A percentile compares a stretch with the other conserved stretches of the same genome.
Conservation (phyloP, 2,888 invertebrate genomes). For the Thymelicus acteon region DNA sequence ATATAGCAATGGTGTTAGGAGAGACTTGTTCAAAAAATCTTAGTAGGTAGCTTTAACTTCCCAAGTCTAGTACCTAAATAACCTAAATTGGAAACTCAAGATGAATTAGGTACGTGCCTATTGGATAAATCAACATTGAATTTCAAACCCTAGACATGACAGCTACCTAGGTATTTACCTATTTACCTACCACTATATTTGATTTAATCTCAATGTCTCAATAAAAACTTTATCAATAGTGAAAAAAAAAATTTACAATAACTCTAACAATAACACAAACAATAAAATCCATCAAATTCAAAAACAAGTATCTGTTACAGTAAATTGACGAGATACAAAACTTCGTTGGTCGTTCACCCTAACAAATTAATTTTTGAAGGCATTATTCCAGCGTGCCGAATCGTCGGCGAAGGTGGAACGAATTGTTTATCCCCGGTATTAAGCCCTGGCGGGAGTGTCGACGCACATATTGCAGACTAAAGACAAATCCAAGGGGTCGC, state of each 20-base stretch:
- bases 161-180: too few species aligned
- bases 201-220: too few species aligned
- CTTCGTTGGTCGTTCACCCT: conserved; percentile 61
- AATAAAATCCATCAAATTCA: conserved; percentile 10
- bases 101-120: too few species aligned
- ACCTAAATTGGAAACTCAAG: too few species aligned
- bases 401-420: conserved; percentile 71
- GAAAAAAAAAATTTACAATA: too few species aligned
- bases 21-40: too few species aligned
- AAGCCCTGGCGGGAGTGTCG: conserved; percentile 66
- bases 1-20: not conserved
- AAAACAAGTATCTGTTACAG: conserved; percentile 11
- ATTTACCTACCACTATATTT: too few species aligned
- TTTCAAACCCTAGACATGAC: too few species aligned
- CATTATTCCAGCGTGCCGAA: conserved; percentile 67
- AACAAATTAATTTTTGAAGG: conserved; percentile 68
- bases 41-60: too few species aligned
- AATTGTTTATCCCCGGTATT: conserved; percentile 77
- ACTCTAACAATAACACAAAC: not conserved
- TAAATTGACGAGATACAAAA: conserved; percentile 16
- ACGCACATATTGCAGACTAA: conserved; percentile 67
- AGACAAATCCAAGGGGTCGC: conserved; percentile 55
- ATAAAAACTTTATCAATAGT: too few species aligned
- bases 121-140: too few species aligned
- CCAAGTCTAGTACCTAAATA: too few species aligned